Evolutionary conservation across 1,140 invertebrate species (phyloP).

Genomic region (Cataglyphis hispanica): DNA sequence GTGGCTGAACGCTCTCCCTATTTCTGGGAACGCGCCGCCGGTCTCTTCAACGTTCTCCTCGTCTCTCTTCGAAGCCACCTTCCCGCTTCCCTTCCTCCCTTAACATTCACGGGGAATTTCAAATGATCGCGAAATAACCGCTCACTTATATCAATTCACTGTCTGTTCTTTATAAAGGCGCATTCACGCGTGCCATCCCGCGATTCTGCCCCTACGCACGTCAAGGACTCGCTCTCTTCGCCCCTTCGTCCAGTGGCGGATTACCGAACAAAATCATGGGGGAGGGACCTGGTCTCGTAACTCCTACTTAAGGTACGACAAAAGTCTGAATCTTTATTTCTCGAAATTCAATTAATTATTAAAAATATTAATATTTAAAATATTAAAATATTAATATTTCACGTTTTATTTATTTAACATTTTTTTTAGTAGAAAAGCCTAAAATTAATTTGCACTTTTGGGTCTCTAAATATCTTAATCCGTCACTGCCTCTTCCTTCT

Average conservation of each 20-base stretch:
- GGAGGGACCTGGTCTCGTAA: neutral
- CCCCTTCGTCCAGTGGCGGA: slow-evolving; percentile 23
- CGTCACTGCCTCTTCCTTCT: slow-evolving; percentile 31
- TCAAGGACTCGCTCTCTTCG: slow-evolving; percentile 65
- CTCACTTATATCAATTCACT: slow-evolving; percentile 87
- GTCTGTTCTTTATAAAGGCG: slow-evolving; percentile 84
- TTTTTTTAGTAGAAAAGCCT: neutral
- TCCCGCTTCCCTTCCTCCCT: neutral
- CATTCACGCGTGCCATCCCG: slow-evolving; percentile 84
- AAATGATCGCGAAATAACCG: slow-evolving; percentile 87
- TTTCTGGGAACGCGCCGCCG: slow-evolving; percentile 6
- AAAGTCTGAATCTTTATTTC: neutral
- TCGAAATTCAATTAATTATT: neutral
- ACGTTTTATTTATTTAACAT: neutral
- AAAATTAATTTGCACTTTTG: slow-evolving; percentile 9
- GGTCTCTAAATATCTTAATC: slow-evolving; percentile 6
- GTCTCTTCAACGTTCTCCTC: slow-evolving; percentile 2
- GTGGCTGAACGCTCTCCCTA: slow-evolving; percentile 74
- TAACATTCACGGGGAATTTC: slow-evolving; percentile 77
- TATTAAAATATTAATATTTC: neutral
- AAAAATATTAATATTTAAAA: slow-evolving; percentile 1
- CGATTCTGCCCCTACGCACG: slow-evolving; percentile 71
- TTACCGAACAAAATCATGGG: slow-evolving; percentile 12
- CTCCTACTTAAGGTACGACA: neutral
- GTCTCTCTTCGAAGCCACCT: slow-evolving; percentile 12